Evolutionary conservation across 2,888 invertebrate species (phyloP), one percentile per base, ranked within the genome.

Genomic region (Drosophila anomalipes): DNA sequence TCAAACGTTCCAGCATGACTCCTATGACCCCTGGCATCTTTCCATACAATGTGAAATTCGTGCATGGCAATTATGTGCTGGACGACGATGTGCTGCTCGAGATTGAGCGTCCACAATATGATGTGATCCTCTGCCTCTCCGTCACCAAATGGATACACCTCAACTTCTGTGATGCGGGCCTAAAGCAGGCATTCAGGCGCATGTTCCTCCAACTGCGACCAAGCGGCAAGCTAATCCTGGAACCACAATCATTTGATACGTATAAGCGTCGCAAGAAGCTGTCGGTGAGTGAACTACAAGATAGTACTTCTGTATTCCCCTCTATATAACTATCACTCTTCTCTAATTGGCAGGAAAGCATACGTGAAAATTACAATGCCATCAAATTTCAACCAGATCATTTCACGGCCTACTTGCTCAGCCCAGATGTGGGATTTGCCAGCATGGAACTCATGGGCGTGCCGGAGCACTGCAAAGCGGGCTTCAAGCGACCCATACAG

Each of bases 121-220:
- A 98, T 93, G 94, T 96, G 5, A 97, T 98, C 76, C 93, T 98
- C 30, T 97, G 97, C 86, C 94, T 98, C 52, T 97, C 97, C 67
- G 95, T 98, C 30, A 97, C 98, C 5, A 98, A 98, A 92, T 98
- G 98, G 98, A 95, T 98, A 82, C 98, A 98, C 90, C 94, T 97
- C 33, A 98, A 98, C 93, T 97, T 96, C 94, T 97, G 98, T 16
- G 98, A 98, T 93, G 94, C 94, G 5, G 98, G 98, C 4, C 93
- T 98, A 53, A 97, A 97, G 90, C 95, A 96, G 77, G 95, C 96
- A 19, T 98, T 98, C 92, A 95, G 95, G 81, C 94, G 98, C 53
- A 96, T 97, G 94, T 97, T 95, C 90, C 94, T 95, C 1, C 97
- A 97, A 90, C 93, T 98, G 28, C 94, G 95, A 28, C 95, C 96